phyloP scores from a whole-genome alignment of 2,113 vertebrate genomes.

The Nycticebus coucang region DNA sequence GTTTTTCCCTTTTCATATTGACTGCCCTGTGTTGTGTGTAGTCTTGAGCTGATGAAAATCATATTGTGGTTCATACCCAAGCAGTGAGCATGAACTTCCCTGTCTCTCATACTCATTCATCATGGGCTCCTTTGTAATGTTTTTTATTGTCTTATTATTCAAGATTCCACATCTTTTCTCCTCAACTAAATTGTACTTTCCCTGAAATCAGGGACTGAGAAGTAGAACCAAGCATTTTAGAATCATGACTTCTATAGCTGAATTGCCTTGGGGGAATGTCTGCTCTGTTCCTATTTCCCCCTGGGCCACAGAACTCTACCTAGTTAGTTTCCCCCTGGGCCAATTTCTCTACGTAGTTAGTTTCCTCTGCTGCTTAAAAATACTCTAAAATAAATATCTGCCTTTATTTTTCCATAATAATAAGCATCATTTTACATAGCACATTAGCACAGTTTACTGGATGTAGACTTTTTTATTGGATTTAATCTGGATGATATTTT shows the following conservation, averaged over 20 bases:
- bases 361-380: conserved; percentile 25
- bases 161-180: neutral
- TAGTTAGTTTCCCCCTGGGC: neutral
- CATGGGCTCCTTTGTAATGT: neutral
- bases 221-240: neutral
- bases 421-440: neutral
- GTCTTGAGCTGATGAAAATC: neutral
- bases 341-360: neutral
- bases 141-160: neutral
- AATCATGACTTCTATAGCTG: neutral
- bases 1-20: neutral
- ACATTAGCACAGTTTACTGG: neutral
- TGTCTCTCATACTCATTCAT: neutral
- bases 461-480: neutral
- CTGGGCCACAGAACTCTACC: neutral
- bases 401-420: neutral
- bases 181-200: neutral
- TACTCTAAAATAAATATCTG: neutral
- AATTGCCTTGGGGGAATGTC: neutral
- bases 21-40: neutral
- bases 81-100: neutral
- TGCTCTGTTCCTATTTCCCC: neutral
- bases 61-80: neutral
- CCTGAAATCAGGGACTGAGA: neutral
- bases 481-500: conserved; percentile 30